phyloP scores from a whole-genome alignment of 2,888 invertebrate genomes.

The Dugesia japonica region DNA sequence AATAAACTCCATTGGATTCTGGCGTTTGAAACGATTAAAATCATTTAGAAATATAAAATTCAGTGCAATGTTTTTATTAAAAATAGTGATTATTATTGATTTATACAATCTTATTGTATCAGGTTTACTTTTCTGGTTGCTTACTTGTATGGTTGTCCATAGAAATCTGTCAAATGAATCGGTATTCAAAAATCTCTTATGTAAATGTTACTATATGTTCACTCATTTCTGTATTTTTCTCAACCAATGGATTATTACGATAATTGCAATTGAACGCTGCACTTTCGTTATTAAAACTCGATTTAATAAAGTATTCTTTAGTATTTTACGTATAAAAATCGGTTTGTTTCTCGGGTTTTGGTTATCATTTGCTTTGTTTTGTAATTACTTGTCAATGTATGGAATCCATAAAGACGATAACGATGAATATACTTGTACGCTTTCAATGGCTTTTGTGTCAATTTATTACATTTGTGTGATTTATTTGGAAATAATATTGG shows the following conservation, averaged over 20 bases:
- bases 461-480: neutral
- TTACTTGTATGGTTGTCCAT: neutral
- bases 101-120: neutral
- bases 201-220: neutral
- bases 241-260: neutral
- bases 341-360: neutral
- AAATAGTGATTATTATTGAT: neutral
- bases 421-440: neutral
- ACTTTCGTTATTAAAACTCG: neutral
- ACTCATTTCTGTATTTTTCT: constrained; percentile 8
- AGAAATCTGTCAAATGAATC: neutral
- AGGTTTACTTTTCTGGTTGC: neutral
- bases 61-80: neutral
- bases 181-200: neutral
- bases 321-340: neutral
- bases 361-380: neutral
- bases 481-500: neutral
- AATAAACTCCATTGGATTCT: neutral
- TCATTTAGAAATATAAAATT: neutral
- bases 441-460: neutral
- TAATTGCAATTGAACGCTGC: neutral
- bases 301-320: neutral
- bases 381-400: neutral
- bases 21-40: neutral
- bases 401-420: neutral